Conservation (phyloP, 1,140 invertebrate species). For the Drosophila willistoni region DNA sequence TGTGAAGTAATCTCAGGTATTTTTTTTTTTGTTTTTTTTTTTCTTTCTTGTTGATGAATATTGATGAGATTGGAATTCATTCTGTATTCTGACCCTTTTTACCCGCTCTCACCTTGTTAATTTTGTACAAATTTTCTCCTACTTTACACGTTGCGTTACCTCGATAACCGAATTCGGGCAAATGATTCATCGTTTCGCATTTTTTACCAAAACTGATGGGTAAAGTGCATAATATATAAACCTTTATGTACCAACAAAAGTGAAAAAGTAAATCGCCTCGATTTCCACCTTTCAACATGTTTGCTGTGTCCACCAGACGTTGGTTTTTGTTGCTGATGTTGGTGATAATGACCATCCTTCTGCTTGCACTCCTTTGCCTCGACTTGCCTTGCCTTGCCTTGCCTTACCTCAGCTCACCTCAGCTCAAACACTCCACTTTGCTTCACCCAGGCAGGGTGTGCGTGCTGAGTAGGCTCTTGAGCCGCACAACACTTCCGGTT, state of each 20-base stretch:
- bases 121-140: conserved; percentile 40
- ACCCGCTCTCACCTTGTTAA: conserved; percentile 25
- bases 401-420: neutral
- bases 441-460: conserved; percentile 28
- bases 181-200: conserved; percentile 9
- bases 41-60: neutral
- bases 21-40: neutral
- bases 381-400: neutral
- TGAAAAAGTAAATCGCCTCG: conserved; percentile 70
- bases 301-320: conserved; percentile 49
- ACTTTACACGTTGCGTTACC: conserved; percentile 11
- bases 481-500: conserved; percentile 79
- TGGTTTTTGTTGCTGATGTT: neutral
- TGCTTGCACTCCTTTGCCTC: conserved; percentile 17
- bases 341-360: neutral
- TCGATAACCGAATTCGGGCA: conserved; percentile 22
- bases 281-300: conserved; percentile 81
- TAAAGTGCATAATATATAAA: conserved; percentile 5
- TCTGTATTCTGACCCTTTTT: neutral
- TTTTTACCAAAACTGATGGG: conserved; percentile 5
- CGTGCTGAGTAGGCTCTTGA: conserved; percentile 71
- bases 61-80: neutral
- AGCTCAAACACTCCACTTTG: neutral
- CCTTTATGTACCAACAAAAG: neutral
- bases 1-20: neutral